Conservation (phyloP, 2,113 vertebrate genomes). For the Paradoxurus hermaphroditus region DNA sequence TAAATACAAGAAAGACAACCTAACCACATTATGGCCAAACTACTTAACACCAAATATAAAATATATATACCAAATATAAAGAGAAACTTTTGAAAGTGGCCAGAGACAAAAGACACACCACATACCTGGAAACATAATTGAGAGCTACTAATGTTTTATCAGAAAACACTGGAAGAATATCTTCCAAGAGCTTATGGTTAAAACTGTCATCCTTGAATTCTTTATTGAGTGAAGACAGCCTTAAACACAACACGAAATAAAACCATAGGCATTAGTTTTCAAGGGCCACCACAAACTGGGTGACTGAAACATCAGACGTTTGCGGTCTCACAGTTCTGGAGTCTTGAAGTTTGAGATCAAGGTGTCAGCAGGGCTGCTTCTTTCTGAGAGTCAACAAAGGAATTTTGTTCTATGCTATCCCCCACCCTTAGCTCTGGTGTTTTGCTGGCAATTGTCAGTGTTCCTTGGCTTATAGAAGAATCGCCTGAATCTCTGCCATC, state of each 20-base stretch:
- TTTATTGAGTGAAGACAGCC: background rate
- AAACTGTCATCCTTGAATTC: background rate
- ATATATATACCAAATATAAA: background rate
- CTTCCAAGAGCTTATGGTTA: background rate
- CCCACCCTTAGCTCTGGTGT: fast-evolving
- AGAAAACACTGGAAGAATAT: background rate
- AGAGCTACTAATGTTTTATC: background rate
- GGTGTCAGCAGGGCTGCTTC: background rate
- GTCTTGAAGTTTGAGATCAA: background rate
- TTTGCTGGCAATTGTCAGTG: background rate
- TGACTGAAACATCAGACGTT: background rate
- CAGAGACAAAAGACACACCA: background rate
- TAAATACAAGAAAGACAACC: background rate
- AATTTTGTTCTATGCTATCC: background rate
- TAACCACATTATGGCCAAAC: background rate
- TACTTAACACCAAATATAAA: background rate
- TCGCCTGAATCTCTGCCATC: background rate
- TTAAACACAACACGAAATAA: background rate
- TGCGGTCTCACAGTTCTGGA: background rate
- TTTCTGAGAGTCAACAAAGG: background rate
- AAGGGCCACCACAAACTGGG: background rate
- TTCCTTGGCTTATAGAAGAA: background rate
- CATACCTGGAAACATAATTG: background rate
- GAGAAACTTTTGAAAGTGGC: background rate
- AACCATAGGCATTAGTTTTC: background rate